Evolutionary conservation across 2,797 vertebrate species (phyloP), one percentile per base, ranked within the genome.

Genomic region (Gymnocypris eckloni): DNA sequence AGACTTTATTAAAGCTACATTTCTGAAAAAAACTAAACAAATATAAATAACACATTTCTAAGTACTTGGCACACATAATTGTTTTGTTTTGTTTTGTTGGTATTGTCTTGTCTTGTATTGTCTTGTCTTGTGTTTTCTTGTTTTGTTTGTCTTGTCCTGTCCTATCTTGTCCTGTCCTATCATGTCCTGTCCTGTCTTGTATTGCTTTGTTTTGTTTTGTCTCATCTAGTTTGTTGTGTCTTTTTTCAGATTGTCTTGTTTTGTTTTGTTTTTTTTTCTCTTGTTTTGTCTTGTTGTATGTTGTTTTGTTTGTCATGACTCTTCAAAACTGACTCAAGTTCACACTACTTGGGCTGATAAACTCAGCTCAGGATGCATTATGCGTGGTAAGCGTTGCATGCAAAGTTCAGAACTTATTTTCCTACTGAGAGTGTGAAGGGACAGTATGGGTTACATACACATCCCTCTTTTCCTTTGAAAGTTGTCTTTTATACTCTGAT

Each of bases 401-500:
- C 28, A 56, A 16, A 48, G 33, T 52, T 88, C 8, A 59, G 37
- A 71, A 77, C 43, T 12, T 66, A n/a, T 72, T 64, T 72, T 84
- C 81, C 79, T 87, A 78, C 69, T 54, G 71, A 52, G 67, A 25
- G 77, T 52, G 79, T 54, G 20, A 61, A 41, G 28, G 52, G 82
- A 85, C 71, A 76, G 64, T n/a, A 41, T 64, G 18, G 61, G 52
- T 67, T 54, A 43, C 61, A 69, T 54, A 69, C 50, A 59, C 59
- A 76, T 28, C 12, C 69, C 67, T 85, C 67, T 82, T 87, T 88
- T 78, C 71, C 54, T 84, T 82, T 52, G 37, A 61, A 88, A 87
- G 78, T 64, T 89, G 81, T 87, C 28, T 87, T 86, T 89, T 82
- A 82, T 82, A 83, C 77, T 72, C 78, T 92, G 87, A 89, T 89